Evolutionary conservation across 2,113 vertebrate genomes (phyloP), one percentile per base, ranked within the genome.

Genomic region (Lamprotornis superbus): DNA sequence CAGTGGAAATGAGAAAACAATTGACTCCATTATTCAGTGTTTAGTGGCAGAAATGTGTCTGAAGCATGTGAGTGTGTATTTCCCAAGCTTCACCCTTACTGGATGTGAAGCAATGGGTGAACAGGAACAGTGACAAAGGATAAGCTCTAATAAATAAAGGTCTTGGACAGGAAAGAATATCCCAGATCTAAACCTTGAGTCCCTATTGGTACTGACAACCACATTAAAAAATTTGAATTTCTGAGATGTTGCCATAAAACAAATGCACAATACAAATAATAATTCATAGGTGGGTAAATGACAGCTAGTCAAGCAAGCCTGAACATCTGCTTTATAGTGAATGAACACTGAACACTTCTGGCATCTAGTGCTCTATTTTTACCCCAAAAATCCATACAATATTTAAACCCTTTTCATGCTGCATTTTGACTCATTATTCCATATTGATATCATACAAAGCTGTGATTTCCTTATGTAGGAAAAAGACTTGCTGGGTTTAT

Each of bases 401-500:
- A 87, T 95, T 95, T 90, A 90, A 94, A 89, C 39, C 18, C 67
- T 90, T 91, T 81, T 93, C 55, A 77, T 77, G 73, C 40, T 91
- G 70, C 53, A 47, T 94, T 96, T 93, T 83, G 95, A 85, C 63
- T 95, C 86, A 74, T 96, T 95, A 89, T 95, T 87, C 73, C 55
- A 44, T 85, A 84, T 82, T 93, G 86, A 91, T 79, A 84, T 33
- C 52, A 23, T 79, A 65, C 25, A 94, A 90, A 95, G 75, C 87
- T 73, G 53, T 79, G 50, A 76, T 93, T 95, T 95, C 78, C 67
- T 83, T 89, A 39, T 61, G 55, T 77, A 35, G 77, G 75, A 82
- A 88, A 60, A 87, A 88, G 47, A 17, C 55, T 82, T 61, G 55
- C 78, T 80, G 33, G 15, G 12, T 89, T 95, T 91, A 91, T 88